phyloP scores from a whole-genome alignment of 2,888 invertebrate genomes.

The Caenorhabditis panamensis region DNA sequence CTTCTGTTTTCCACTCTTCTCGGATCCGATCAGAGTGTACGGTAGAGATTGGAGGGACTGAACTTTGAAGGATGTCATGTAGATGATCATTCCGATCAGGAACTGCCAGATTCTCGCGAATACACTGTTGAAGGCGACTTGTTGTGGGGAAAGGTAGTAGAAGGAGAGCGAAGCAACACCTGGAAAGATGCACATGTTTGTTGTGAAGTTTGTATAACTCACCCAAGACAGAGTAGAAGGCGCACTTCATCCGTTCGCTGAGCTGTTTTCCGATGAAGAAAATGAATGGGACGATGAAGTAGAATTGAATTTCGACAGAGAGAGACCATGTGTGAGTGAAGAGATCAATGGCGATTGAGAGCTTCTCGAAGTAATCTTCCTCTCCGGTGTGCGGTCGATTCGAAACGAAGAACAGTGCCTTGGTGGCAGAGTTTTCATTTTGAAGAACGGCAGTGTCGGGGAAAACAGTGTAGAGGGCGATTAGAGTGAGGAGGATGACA shows the following conservation, averaged over 20 bases:
- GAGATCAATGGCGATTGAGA: slow-evolving; percentile 59
- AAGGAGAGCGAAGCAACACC: background rate
- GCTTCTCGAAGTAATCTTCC: slow-evolving; percentile 50
- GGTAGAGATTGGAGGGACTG: background rate
- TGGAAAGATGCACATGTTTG: background rate
- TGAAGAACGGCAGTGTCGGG: slow-evolving; percentile 7
- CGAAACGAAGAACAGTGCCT: slow-evolving; percentile 40
- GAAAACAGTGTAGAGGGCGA: slow-evolving; percentile 38
- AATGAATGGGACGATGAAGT: slow-evolving; percentile 64
- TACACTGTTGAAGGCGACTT: slow-evolving; percentile 53
- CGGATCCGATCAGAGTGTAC: slow-evolving; percentile 19
- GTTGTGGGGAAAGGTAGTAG: background rate
- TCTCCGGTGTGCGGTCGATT: slow-evolving; percentile 42
- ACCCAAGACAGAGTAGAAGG: slow-evolving; percentile 26
- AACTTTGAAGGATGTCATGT: background rate
- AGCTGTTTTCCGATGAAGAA: slow-evolving; percentile 41
- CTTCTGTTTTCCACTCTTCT: slow-evolving; percentile 18
- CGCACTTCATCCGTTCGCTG: slow-evolving; percentile 3
- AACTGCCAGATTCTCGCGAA: slow-evolving; percentile 65
- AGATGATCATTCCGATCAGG: slow-evolving; percentile 53
- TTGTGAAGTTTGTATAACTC: background rate
- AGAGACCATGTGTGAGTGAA: slow-evolving; percentile 74
- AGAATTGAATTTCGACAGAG: slow-evolving; percentile 69
- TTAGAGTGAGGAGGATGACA: slow-evolving; percentile 13
- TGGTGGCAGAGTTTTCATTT: slow-evolving; percentile 27